Evolutionary conservation across 2,797 vertebrate genomes (phyloP), one percentile per base, ranked within the genome.

Genomic region (Gambusia yucatana): DNA sequence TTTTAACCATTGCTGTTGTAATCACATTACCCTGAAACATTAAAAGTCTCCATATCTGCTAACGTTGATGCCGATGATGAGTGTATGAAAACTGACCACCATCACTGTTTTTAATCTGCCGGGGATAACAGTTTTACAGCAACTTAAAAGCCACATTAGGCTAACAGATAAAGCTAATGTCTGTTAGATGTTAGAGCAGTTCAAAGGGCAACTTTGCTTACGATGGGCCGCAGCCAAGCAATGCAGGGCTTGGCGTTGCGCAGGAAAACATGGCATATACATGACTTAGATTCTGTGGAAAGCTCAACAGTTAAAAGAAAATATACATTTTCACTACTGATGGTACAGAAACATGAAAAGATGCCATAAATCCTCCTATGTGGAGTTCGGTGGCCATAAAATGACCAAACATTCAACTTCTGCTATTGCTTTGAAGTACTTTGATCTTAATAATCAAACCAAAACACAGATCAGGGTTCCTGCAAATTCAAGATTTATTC

Each of bases 291-390:
- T 28, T 20, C 9, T 65, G 41, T 63, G 10, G 1, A 47, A 76
- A 80, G 55, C 43, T 36, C 36, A 74, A 75, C 3, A 41, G 73
- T 78, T 48, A 14, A 28, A 41, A 11, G 17, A 44, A 79, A 77
- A 79, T 43, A 36, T 72, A 16, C 22, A 82, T 67, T 67, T 28
- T 25, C 16, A 44, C 1, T 41, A 77, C 36, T 46, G 22, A 71
- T 72, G 43, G 48, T 8, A 63, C 69, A 70, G 36, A 73, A 59
- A 17, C 48, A 65, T 74, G 33, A 48, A 17, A 39, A 73, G 25
- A 30, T 72, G 25, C 8, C 20, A 41, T 65, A 73, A 73, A 77
- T 30, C 63, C 22, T 41, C 57, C 46, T 33, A 47, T 4, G 25
- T 47, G 25, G 39, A 6, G 4, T 11, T 67, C 28, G 20, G 50